A percentile compares a stretch with the other conserved stretches of the same genome.
These are phyloP conservation scores for Heliconius congener DNA, from an alignment of 1,140 invertebrate genomes.

Conservation along the genomic window DNA sequence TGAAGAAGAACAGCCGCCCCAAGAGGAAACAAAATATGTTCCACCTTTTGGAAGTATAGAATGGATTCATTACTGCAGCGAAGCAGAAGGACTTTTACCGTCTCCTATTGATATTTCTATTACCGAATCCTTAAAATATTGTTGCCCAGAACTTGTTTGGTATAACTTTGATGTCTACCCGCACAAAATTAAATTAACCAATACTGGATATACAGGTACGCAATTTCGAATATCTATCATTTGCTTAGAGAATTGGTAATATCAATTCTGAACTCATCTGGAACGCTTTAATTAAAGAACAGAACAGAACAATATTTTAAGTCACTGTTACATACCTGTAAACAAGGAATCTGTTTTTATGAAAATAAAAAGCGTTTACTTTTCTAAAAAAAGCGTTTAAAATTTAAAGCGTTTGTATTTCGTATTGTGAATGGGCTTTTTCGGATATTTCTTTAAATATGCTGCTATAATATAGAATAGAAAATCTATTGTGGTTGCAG, in stretches of 20 bases:
- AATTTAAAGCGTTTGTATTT: too few species aligned
- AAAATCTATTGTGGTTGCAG: background rate
- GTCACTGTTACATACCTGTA: too few species aligned
- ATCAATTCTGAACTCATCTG: too few species aligned
- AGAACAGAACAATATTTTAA: too few species aligned
- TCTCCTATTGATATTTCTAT: constrained; percentile 83
- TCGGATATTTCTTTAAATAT: background rate
- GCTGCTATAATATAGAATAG: background rate
- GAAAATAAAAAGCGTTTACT: too few species aligned
- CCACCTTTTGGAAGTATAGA: constrained; percentile 62
- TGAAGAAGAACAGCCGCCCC: constrained; percentile 41
- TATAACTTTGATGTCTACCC: constrained; percentile 80
- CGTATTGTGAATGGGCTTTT: background rate
- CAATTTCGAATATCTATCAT: background rate
- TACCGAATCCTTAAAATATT: constrained; percentile 67
- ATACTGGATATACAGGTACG: constrained; percentile 83
- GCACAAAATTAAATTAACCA: constrained; percentile 83
- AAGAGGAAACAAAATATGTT: constrained; percentile 45
- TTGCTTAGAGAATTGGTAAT: too few species aligned
- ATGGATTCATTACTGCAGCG: constrained; percentile 59
- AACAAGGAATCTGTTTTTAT: too few species aligned
- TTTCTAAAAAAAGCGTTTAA: too few species aligned
- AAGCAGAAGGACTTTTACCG: constrained; percentile 62
- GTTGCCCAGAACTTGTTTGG: constrained; percentile 79
- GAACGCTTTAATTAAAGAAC: too few species aligned